Base-by-base conservation (phyloP, 2,888 invertebrate genomes). In the Caenorhabditis sp. region DNA sequence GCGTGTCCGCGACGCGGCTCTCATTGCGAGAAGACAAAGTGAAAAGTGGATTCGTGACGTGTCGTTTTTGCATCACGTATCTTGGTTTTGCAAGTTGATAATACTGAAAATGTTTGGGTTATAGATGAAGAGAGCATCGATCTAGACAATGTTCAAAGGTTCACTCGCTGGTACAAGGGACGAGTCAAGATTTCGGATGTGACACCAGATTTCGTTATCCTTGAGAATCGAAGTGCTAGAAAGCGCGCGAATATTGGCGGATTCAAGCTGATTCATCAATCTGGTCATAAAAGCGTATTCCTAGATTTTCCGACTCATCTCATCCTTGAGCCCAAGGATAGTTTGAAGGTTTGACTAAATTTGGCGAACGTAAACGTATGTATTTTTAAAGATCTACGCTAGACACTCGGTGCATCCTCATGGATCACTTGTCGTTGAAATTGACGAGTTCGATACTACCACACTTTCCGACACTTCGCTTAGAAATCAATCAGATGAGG, bases 91-190 rank as follows among this genome's bases (percentile, higher is more conserved):
- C n/a, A n/a, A n/a, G n/a, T n/a, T n/a, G 26, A n/a, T 58, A n/a
- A 59, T 3, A 57, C 27, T 19, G 21, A n/a, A 27, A 36, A 60
- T 23, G 14, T 37, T 24, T 50, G 23, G 10, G 21, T 58, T 70
- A 57, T 54, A 67, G 67, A 57, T 19, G 24, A 19, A 31, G 59
- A 62, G 19, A 72, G 72, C 49, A 43, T 66, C 37, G 72, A 72
- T 49, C 64, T 67, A 26, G 72, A 72, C 49, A 67, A 72, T 62
- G 64, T 72, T 64, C 72, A 72, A 50, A 64, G 68, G 62, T 68
- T 64, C 68, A 72, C 72, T 5, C 64, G 73, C 66, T 73, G 73
- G 73, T 73, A 69, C 62, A 73, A 73, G 53, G 69, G 73, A 50
- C 50, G 69, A 62, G 69, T 73, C 43, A 73, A 69, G 73, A 73